A percentile compares a stretch with the other conserved stretches of the same genome.
Conservation (phyloP, 53 echinoderm and acorn worm species). For the Stichopus horrens region DNA sequence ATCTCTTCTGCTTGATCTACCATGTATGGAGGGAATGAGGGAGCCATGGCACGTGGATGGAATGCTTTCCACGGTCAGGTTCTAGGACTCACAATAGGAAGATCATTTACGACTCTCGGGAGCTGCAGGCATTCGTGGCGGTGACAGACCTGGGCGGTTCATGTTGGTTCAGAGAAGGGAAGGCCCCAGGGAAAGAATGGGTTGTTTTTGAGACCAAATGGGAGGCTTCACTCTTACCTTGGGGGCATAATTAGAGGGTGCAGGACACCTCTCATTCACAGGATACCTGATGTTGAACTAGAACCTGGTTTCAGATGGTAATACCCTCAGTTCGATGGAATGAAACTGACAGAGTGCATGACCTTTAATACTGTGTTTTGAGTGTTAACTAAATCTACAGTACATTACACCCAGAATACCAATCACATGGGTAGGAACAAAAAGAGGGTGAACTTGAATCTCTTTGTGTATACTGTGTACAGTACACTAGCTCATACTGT, state of each 20-base stretch:
- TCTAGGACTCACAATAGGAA: conserved; percentile 19
- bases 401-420: too few species aligned
- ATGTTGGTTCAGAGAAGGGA: not conserved
- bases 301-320: too few species aligned
- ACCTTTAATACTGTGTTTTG: too few species aligned
- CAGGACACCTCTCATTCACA: too few species aligned
- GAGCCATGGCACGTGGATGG: conserved; percentile 27
- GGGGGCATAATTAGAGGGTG: conserved; percentile 22
- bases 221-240: conserved; percentile 19
- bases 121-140: not conserved
- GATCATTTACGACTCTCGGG: conserved; percentile 18
- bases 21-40: conserved; percentile 27
- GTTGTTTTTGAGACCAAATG: conserved; percentile 13
- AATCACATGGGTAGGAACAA: too few species aligned
- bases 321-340: too few species aligned
- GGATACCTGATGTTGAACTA: too few species aligned
- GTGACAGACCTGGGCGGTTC: conserved; percentile 14
- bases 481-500: too few species aligned
- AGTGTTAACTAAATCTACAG: too few species aligned
- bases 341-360: too few species aligned
- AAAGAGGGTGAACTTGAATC: too few species aligned
- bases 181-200: not conserved
- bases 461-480: too few species aligned
- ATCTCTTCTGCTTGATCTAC: conserved; percentile 6
- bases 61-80: conserved; percentile 17